Base-by-base conservation (phyloP, 2,888 invertebrate genomes). In the Brenthis hecate region DNA sequence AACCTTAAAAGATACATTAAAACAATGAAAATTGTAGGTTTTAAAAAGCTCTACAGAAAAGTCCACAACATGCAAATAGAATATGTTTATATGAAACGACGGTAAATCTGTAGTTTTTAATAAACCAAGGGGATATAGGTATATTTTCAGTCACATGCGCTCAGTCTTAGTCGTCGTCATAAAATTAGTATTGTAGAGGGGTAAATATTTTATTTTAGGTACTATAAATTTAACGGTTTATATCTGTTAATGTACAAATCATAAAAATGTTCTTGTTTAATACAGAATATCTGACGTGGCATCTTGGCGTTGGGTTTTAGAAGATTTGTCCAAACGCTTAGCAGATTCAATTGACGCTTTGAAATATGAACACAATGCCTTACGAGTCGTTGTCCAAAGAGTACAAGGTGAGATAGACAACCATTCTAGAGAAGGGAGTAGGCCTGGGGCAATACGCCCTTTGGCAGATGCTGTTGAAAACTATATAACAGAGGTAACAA, bases 291-390 rank as follows among this genome's bases (percentile, higher is more conserved):
- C 91, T 67, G 89, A 91, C 36, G 83, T 92, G 66, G 80, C 83
- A 2, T 89, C 91, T 8, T 92, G 92, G 92, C 84, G 83, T 5
- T 92, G 92, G 92, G 89, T 92, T 0, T 75, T 92, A 0, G 79
- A 85, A 67, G 92, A 92, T 68, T 77, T 92, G 2, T 77, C 80
- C 0, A 86, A 85, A 69, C 86, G 92, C 2, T 74, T 92, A 2
- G 79, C 81, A 3, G 90, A 91, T 13, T 84, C 85, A 0, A 77
- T 84, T 13, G 77, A 57, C 0, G 77, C 84, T 2, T 77, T 92
- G 0, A 76, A 79, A 8, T 81, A 92, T 54, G 92, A 92, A 69
- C 83, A 83, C 51, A 84, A 88, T 3, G 88, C 91, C 3, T 70
- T 91, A 0, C 72, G 78, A 6, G 89, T 89, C 6, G 87, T 92